phyloP scores from a whole-genome alignment of 2,888 invertebrate species.

The Drepanosiphum platanoidis region DNA sequence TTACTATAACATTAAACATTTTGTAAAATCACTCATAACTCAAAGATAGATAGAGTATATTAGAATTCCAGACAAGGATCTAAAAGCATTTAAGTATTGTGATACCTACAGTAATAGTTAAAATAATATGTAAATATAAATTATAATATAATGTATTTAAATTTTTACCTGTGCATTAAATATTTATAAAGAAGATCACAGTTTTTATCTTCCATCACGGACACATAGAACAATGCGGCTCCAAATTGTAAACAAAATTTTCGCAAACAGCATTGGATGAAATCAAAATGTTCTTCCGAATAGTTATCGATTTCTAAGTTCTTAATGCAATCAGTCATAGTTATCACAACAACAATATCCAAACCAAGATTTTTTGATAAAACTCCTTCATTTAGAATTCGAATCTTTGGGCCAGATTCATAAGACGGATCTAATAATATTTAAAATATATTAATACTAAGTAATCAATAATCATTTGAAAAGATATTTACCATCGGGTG shows the following conservation, averaged over 20 bases:
- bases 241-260: conserved; percentile 96
- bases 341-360: conserved; percentile 96
- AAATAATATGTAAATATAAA: neutral
- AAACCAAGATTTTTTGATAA: conserved; percentile 92
- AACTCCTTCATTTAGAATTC: conserved; percentile 85
- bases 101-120: neutral
- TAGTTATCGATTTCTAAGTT: conserved; percentile 96
- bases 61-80: neutral
- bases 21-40: too few relatives aligned
- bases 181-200: conserved; percentile 98
- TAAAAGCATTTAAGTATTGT: neutral
- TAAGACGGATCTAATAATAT: conserved; percentile 28
- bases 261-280: conserved; percentile 97
- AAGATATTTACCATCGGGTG: conserved; percentile 28
- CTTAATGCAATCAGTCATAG: conserved; percentile 98
- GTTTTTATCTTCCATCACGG: conserved; percentile 98
- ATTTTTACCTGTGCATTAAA: conserved; percentile 82
- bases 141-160: neutral
- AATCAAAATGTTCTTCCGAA: conserved; percentile 97
- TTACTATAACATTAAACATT: too few relatives aligned
- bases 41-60: neutral
- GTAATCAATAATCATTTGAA: neutral
- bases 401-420: conserved; percentile 40
- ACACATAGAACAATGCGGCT: conserved; percentile 94
- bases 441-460: conserved; percentile 10